A percentile compares a stretch with the other conserved stretches of the same genome.
Conservation (phyloP, 2,113 vertebrate genomes). For the Platysternon megacephalum region DNA sequence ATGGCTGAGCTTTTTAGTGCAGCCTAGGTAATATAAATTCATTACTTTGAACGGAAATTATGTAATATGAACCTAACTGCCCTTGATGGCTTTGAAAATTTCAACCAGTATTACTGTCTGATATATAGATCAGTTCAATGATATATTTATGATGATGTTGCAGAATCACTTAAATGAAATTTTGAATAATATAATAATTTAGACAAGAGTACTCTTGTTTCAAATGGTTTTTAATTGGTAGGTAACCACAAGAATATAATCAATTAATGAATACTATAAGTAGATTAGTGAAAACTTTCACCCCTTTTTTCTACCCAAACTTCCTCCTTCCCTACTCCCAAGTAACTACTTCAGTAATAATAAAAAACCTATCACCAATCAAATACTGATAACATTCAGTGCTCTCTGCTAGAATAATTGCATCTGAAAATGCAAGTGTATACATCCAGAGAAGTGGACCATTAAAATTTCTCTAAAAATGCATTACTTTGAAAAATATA, state of each 20-base stretch:
- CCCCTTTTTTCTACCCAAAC: conserved; percentile 32
- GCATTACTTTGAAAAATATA: not conserved
- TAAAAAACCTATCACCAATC: conserved; percentile 28
- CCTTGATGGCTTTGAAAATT: conserved; percentile 26
- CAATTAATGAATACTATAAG: conserved; percentile 73
- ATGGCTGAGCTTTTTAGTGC: not conserved
- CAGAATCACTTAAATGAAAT: conserved; percentile 21
- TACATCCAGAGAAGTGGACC: not conserved
- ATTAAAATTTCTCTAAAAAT: not conserved
- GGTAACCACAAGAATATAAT: conserved; percentile 71
- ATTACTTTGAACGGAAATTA: conserved; percentile 44
- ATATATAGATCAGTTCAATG: not conserved
- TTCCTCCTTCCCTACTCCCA: conserved; percentile 53
- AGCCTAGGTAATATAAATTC: conserved; percentile 32
- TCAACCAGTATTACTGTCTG: conserved; percentile 38
- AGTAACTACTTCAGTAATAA: conserved; percentile 56
- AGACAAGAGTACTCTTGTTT: conserved; percentile 67
- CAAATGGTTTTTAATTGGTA: conserved; percentile 71
- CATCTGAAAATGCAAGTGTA: not conserved
- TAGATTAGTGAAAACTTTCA: conserved; percentile 55
- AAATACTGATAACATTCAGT: conserved; percentile 5
- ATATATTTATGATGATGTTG: conserved; percentile 43
- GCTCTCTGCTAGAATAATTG: not conserved
- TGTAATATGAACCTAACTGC: not conserved
- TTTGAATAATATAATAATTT: conserved; percentile 44